Evolutionary conservation across 2,113 vertebrate species (phyloP), one percentile per base, ranked within the genome.

Genomic region (Pachycephala philippinensis): DNA sequence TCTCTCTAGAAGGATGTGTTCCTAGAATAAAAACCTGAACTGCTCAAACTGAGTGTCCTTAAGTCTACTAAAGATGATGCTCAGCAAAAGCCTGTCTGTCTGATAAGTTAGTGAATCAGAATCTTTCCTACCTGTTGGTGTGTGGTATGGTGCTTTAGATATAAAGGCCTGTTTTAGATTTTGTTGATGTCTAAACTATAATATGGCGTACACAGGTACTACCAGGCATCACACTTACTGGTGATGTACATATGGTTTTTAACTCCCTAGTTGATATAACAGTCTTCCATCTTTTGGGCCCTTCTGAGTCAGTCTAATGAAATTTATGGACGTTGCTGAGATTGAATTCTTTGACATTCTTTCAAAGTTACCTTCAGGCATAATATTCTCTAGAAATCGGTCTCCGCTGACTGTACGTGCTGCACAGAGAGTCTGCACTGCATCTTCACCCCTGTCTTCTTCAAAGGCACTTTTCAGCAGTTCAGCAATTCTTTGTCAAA

Each of bases 381-480:
- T 57, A 89, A 39, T 88, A 66, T 59, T 88, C 60, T 93, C 80
- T 81, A 69, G 90, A 89, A 97, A 52, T 30, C 0, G 0, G 12
- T 84, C 93, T 90, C 74, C 44, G 13, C 78, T 93, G 84, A 65
- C 60, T 79, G 24, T 47, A 87, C 0, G 0, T 95, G 64, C 68
- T 75, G 39, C 57, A 68, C 64, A 89, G 87, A n/a, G 49, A 49
- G 35, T 60, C 76, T 82, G 66, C 23, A 9, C 54, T 66, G 28
- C 75, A 78, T 94, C 88, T 96, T 96, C 88, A 49, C 78, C 88
- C 64, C 70, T 88, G 35, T 84, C 86, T 89, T 84, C 19, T 92
- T 96, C 92, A 96, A 96, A 97, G 75, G 66, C 81, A 52, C 47
- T 96, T 96, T 92, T 92, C 84, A 94, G 77, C 80, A 74, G 53